These are phyloP conservation scores for Trachelipus rathkii DNA, from an alignment of 1,140 invertebrate species.

Conservation along the genomic window DNA sequence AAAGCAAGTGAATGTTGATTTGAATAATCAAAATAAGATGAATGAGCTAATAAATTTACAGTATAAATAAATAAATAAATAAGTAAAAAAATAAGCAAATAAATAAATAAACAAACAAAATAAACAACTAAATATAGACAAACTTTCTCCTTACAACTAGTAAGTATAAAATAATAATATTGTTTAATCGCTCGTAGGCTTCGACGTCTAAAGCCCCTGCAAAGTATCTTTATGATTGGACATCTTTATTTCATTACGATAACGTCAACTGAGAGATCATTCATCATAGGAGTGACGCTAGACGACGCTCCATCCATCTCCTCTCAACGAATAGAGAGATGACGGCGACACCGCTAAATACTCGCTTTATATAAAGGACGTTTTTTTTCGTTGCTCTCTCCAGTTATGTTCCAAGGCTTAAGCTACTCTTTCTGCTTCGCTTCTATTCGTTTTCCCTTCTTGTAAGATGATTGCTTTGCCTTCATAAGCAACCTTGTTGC, in stretches of 20 bases:
- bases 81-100: conserved; percentile 17
- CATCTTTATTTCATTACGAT: conserved; percentile 13
- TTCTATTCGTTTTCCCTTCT: too few species aligned
- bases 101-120: conserved; percentile 21
- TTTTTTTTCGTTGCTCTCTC: neutral
- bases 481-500: too few species aligned
- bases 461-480: too few species aligned
- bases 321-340: neutral
- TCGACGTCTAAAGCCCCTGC: conserved; percentile 3
- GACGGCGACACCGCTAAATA: conserved; percentile 1
- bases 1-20: too few species aligned
- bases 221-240: neutral
- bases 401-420: too few species aligned
- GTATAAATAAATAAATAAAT: neutral
- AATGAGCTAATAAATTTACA: too few species aligned
- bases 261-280: conserved; percentile 7
- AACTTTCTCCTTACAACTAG: neutral
- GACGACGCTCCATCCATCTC: conserved; percentile 7
- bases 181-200: neutral
- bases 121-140: neutral
- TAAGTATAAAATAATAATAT: neutral
- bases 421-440: too few species aligned
- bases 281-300: neutral
- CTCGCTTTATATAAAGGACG: neutral
- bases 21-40: too few species aligned